These are phyloP conservation scores for Aurelia aurita DNA, from an alignment of 30 jellyfish, hydroid and myxozoan genomes.

Conservation along the genomic window DNA sequence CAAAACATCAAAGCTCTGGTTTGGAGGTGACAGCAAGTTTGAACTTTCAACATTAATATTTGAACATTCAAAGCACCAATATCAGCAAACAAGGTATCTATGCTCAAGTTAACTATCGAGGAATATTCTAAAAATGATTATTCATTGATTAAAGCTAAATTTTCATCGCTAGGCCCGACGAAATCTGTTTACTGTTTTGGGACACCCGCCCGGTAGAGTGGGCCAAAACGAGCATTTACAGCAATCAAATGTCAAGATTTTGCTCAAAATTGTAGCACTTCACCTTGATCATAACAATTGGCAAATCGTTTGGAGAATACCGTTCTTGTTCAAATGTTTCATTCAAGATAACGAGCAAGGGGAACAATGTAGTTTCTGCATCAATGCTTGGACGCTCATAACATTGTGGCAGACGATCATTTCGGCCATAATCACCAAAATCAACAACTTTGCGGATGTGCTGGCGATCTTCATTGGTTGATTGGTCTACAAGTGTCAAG, in stretches of 20 bases:
- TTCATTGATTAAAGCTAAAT: too few species aligned
- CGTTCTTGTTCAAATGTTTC: slow-evolving; percentile 12
- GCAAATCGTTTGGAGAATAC: slow-evolving; percentile 32
- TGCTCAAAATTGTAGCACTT: slow-evolving; percentile 37
- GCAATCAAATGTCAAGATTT: slow-evolving; percentile 14
- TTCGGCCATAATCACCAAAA: slow-evolving; percentile 23
- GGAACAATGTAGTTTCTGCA: neutral
- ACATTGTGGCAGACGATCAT: slow-evolving; percentile 25
- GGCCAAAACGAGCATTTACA: too few species aligned
- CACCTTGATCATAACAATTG: slow-evolving; percentile 16
- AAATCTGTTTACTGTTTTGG: too few species aligned
- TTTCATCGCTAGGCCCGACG: too few species aligned
- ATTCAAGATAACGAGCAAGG: slow-evolving; percentile 15
- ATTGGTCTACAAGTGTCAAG: slow-evolving; percentile 29
- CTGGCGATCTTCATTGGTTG: neutral
- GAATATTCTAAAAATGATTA: too few species aligned
- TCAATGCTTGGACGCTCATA: slow-evolving; percentile 22
- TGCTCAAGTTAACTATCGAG: too few species aligned
- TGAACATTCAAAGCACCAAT: too few species aligned
- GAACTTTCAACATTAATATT: too few species aligned
- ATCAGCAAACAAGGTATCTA: too few species aligned
- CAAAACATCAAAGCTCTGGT: too few species aligned
- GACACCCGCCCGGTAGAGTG: too few species aligned
- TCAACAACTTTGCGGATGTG: slow-evolving; percentile 36
- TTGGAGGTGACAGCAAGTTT: too few species aligned